phyloP scores from a whole-genome alignment of 2,113 vertebrate species.

The Eulacestoma nigropectus region DNA sequence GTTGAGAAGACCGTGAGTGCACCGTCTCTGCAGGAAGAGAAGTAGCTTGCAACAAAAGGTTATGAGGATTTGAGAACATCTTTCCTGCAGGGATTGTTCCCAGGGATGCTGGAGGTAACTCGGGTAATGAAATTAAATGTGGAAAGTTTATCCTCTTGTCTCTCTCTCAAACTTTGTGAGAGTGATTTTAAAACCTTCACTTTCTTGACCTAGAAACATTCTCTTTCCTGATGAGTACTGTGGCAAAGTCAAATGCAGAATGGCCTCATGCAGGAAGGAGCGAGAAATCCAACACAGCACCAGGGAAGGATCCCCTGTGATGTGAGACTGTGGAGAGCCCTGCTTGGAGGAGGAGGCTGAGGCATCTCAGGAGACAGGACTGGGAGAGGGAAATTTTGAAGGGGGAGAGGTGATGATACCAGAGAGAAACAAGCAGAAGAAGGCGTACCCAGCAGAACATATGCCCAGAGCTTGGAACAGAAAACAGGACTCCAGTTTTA shows the following conservation, averaged over 20 bases:
- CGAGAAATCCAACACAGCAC: not conserved
- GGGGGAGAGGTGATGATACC: not conserved
- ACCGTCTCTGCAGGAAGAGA: not conserved
- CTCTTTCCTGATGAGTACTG: not conserved
- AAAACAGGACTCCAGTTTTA: constrained; percentile 6
- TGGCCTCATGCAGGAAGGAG: not conserved
- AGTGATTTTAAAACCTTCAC: not conserved
- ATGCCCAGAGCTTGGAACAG: not conserved
- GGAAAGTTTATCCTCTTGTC: not conserved
- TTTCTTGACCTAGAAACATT: not conserved
- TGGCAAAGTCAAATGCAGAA: not conserved
- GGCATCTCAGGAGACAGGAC: not conserved
- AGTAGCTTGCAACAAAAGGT: not conserved
- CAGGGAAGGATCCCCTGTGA: not conserved
- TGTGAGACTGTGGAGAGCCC: not conserved
- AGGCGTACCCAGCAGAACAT: not conserved
- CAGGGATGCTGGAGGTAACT: not conserved
- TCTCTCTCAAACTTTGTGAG: not conserved
- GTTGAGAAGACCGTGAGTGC: not conserved
- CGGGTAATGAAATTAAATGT: not conserved
- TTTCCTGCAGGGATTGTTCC: not conserved
- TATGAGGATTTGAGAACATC: not conserved
- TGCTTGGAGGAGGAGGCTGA: not conserved
- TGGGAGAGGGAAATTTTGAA: not conserved
- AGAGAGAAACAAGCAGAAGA: not conserved